Percentiles rank a stretch among this genome's conserved stretches.
phyloP scores from a whole-genome alignment of 2,888 invertebrate genomes.

The Lysandra bellargus region DNA sequence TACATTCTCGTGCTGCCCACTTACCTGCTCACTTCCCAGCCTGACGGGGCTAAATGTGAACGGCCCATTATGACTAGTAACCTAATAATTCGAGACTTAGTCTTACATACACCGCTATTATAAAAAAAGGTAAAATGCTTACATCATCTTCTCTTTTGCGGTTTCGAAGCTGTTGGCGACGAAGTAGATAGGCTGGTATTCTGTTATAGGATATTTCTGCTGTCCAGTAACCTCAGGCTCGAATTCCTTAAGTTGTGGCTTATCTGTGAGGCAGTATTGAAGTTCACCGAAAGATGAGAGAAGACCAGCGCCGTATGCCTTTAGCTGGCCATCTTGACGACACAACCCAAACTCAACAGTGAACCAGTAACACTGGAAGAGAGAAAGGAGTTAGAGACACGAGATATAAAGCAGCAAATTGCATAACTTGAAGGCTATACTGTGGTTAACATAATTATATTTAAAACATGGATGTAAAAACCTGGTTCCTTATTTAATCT shows the following conservation, averaged over 20 bases:
- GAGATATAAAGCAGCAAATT: not conserved
- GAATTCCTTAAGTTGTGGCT: conserved; percentile 92
- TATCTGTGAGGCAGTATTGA: conserved; percentile 93
- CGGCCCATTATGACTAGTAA: too few species aligned
- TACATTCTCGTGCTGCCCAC: too few species aligned
- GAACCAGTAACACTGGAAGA: conserved; percentile 97
- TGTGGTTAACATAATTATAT: not conserved
- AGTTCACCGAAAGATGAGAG: conserved; percentile 98
- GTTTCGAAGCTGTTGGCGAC: conserved; percentile 97
- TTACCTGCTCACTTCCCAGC: too few species aligned
- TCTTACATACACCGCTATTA: too few species aligned
- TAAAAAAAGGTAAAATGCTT: conserved; percentile 59
- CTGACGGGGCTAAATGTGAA: too few species aligned
- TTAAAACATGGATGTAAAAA: too few species aligned
- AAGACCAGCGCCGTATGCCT: conserved; percentile 97
- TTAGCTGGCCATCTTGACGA: conserved; percentile 92
- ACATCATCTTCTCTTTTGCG: conserved; percentile 99
- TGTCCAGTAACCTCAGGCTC: conserved; percentile 92
- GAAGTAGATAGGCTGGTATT: conserved; percentile 97
- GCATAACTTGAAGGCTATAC: not conserved
- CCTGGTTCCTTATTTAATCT: too few species aligned
- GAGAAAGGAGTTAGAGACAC: not conserved
- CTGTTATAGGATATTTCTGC: conserved; percentile 98
- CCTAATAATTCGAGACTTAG: too few species aligned
- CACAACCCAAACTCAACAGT: conserved; percentile 99